Evolutionary conservation across 1,140 invertebrate genomes (phyloP), one percentile per base, ranked within the genome.

Genomic region (Platorchestia sp.): DNA sequence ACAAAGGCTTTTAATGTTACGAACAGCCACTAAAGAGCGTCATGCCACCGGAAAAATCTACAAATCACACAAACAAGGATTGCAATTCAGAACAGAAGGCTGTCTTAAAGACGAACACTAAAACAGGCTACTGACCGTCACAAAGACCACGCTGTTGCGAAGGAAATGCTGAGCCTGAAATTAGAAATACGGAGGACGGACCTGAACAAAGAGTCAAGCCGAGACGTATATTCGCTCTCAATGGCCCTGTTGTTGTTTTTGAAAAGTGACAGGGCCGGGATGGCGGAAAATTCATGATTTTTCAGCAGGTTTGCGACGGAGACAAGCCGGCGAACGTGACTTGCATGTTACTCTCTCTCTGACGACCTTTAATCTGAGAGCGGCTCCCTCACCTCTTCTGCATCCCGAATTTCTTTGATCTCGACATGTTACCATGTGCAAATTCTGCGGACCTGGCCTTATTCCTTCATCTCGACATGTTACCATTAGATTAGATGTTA

Each of bases 241-340:
- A 89, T 89, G 87, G 43, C 87, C 14, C n/a, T 89, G 87, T 89
- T 89, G 87, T 89, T 89, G 87, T 89, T 89, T 89, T 89, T 44
- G n/a, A 41, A 89, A 89, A 41, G 87, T 89, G 87, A 44, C 87
- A 75, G 14, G 36, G 87, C 87, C 6, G 87, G 87, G 87, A 89
- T 89, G 43, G 41, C 14, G 43, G 87, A 44, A 89, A 89, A 89
- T 89, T 89, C 87, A 89, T 89, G 41, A 89, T 89, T 89, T 89
- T 89, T 42, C 87, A 89, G 87, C 87, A 42, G 87, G 87, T 41
- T 14, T 27, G 22, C 27, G 41, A 19, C 41, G 41, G 87, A 89
- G 87, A 89, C 87, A 42, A 89, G 87, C n/a, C 87, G 14, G 22
- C 41, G 87, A 5, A 89, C 91, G 91, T 93, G 91, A 93, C 91